Evolutionary conservation across 2,888 invertebrate species (phyloP).

Genomic region (Tetramorium bicarinatum): DNA sequence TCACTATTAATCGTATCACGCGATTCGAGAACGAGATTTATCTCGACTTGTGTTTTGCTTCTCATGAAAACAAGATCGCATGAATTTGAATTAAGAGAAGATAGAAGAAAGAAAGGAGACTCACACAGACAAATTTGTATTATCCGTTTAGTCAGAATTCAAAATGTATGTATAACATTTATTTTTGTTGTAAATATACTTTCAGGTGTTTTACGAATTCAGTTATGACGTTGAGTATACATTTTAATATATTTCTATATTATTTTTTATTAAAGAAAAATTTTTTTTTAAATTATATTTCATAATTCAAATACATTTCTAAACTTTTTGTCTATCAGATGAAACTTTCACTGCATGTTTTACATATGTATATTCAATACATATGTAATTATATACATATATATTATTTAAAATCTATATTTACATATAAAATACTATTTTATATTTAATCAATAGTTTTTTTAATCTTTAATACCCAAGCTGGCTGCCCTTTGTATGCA

Average conservation of each 20-base stretch:
- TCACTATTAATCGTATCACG: background rate
- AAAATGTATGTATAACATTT: background rate
- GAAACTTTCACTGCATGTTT: conserved; percentile 23
- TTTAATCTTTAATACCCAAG: conserved; percentile 79
- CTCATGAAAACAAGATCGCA: conserved; percentile 34
- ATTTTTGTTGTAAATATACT: background rate
- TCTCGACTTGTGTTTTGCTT: conserved; percentile 5
- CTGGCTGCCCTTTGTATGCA: conserved; percentile 79
- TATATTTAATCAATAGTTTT: background rate
- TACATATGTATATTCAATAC: conserved; percentile 26
- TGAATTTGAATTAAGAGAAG: conserved; percentile 5
- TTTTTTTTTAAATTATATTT: conserved; percentile 39
- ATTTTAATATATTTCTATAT: background rate
- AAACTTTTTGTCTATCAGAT: conserved; percentile 17
- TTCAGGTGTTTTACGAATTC: background rate
- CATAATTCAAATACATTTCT: conserved; percentile 44
- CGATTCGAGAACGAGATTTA: conserved; percentile 21
- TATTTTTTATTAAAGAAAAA: background rate
- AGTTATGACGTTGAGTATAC: background rate
- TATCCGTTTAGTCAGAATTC: background rate
- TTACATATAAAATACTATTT: background rate
- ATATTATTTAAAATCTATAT: background rate
- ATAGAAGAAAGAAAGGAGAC: background rate
- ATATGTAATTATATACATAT: background rate
- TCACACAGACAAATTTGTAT: background rate